Percentiles rank a stretch among this genome's conserved stretches.
phyloP scores from a whole-genome alignment of 2,888 invertebrate genomes.

The Thecocarcelia acutangulata region DNA sequence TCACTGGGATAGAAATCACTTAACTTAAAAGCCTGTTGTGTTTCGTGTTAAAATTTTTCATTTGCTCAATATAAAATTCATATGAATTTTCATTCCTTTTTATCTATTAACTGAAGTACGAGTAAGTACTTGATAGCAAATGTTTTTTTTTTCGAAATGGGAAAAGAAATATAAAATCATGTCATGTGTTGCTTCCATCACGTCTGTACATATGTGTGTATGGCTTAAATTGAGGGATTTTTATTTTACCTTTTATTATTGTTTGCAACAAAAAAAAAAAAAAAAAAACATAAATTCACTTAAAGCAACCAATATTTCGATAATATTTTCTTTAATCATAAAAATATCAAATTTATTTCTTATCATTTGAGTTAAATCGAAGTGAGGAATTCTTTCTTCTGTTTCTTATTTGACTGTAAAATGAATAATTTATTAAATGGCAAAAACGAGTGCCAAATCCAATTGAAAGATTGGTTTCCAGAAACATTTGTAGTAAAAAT shows the following conservation, averaged over 20 bases:
- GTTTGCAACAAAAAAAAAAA: background rate
- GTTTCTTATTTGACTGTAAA: constrained; percentile 17
- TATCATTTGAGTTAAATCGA: constrained; percentile 53
- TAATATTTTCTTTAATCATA: constrained; percentile 61
- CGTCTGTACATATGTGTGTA: constrained; percentile 44
- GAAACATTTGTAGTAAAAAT: constrained; percentile 34
- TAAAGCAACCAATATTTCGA: constrained; percentile 50
- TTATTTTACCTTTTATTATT: background rate
- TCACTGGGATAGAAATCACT: constrained; percentile 54
- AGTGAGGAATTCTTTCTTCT: constrained; percentile 29
- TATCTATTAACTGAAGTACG: too few species aligned
- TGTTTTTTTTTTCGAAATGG: constrained; percentile 28
- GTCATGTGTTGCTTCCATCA: constrained; percentile 33
- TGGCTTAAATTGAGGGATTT: constrained; percentile 10
- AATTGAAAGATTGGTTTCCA: constrained; percentile 28
- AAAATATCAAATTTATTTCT: constrained; percentile 58
- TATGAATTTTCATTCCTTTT: constrained; percentile 52
- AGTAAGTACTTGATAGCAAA: constrained; percentile 45
- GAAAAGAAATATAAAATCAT: background rate
- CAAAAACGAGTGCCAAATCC: constrained; percentile 45
- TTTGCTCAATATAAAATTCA: constrained; percentile 51
- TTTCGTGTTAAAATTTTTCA: constrained; percentile 1
- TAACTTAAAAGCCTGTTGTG: constrained; percentile 61
- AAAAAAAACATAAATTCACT: constrained; percentile 56
- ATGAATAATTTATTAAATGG: constrained; percentile 63